A percentile compares a stretch with the other conserved stretches of the same genome.
Evolutionary conservation across 1,140 invertebrate genomes (phyloP).

Genomic region (Camponotus vicinus): DNA sequence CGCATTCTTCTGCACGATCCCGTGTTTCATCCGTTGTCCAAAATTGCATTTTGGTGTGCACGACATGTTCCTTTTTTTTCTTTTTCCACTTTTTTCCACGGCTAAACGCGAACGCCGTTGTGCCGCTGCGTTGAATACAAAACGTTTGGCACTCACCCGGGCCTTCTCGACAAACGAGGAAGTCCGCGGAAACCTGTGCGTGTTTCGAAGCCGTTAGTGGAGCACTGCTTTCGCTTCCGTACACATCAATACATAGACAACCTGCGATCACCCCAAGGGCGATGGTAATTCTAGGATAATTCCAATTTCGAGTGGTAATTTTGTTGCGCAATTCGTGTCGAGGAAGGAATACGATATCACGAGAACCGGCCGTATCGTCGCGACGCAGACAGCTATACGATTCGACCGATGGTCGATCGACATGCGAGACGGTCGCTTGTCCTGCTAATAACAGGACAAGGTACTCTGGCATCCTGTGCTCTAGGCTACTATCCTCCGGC

Average conservation of each 20-base stretch:
- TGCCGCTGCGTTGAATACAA: constrained; percentile 41
- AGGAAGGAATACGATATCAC: constrained; percentile 80
- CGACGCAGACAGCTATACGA: constrained; percentile 70
- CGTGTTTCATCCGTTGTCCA: constrained; percentile 17
- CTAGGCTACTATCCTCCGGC: not conserved
- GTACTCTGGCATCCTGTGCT: constrained; percentile 6
- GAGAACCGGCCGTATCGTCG: constrained; percentile 59
- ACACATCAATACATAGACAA: constrained; percentile 72
- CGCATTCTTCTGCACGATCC: not conserved
- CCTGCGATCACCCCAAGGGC: constrained; percentile 57
- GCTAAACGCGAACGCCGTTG: constrained; percentile 36
- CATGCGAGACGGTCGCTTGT: constrained; percentile 76
- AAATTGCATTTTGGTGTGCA: constrained; percentile 22
- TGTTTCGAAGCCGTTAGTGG: constrained; percentile 74
- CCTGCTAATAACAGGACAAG: constrained; percentile 56
- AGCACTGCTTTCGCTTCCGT: constrained; percentile 68
- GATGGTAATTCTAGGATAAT: constrained; percentile 81
- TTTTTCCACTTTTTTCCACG: constrained; percentile 10
- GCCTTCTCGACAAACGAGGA: constrained; percentile 35
- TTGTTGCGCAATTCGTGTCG: constrained; percentile 80
- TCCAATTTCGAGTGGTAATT: constrained; percentile 81
- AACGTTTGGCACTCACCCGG: constrained; percentile 52
- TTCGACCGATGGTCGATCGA: constrained; percentile 74
- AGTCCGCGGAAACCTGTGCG: constrained; percentile 66
- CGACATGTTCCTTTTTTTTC: constrained; percentile 24